Percentiles rank a stretch among this genome's conserved stretches.
These are phyloP conservation scores for Isaurus tuberculatus DNA, from an alignment of 92 coral and sea anemone species.

Conservation along the genomic window DNA sequence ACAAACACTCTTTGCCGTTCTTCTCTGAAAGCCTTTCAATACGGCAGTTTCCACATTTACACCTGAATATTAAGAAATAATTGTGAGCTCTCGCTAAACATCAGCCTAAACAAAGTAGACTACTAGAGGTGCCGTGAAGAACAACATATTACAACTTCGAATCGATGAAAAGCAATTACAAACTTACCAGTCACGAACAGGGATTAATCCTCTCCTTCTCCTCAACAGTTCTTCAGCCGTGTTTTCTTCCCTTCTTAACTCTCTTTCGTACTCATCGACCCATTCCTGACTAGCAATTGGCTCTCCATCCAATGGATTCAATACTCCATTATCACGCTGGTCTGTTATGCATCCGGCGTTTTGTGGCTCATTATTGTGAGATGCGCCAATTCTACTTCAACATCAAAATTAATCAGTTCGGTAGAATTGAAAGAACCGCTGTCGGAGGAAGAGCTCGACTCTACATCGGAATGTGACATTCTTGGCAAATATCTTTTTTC, in stretches of 20 bases:
- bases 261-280: neutral
- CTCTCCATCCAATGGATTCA: neutral
- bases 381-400: neutral
- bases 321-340: neutral
- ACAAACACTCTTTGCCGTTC: neutral
- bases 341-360: neutral
- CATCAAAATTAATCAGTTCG: neutral
- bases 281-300: neutral
- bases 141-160: neutral
- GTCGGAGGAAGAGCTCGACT: neutral
- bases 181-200: neutral
- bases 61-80: too few relatives aligned
- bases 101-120: too few relatives aligned
- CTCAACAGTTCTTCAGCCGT: neutral
- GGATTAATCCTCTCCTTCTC: neutral
- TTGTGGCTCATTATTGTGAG: neutral
- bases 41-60: neutral
- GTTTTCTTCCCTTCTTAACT: neutral
- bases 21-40: slow-evolving; percentile 2
- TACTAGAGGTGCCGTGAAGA: neutral
- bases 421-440: neutral
- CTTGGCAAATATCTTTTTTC: neutral
- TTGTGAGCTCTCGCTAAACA: too few relatives aligned
- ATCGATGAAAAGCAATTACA: neutral
- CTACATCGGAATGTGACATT: neutral